These are phyloP conservation scores for Halcyon smyrnensis DNA, from an alignment of 2,797 vertebrate genomes.

Conservation along the genomic window DNA sequence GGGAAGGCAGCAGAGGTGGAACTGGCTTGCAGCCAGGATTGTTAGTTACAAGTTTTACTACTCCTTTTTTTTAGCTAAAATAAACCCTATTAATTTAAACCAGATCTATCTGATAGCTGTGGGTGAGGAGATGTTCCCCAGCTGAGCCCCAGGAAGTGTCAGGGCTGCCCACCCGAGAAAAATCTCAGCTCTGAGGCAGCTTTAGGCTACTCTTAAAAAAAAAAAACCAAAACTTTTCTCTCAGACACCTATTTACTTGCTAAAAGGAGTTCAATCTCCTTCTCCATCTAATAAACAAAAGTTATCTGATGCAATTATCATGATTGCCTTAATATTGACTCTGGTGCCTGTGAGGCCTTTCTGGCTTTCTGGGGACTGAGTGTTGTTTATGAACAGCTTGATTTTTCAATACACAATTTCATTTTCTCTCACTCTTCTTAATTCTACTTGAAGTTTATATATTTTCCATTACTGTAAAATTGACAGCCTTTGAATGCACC, in stretches of 20 bases:
- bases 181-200: neutral
- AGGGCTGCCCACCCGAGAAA: neutral
- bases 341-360: neutral
- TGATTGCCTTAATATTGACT: conserved; percentile 39
- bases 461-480: conserved; percentile 3
- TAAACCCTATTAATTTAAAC: neutral
- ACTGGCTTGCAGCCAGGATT: neutral
- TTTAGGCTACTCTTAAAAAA: neutral
- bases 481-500: neutral
- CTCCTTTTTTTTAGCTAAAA: neutral
- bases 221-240: neutral
- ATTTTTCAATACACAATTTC: conserved; percentile 29
- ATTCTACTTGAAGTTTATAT: conserved; percentile 36
- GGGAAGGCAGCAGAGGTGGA: neutral
- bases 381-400: conserved; percentile 25
- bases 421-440: conserved; percentile 41
- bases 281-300: conserved; percentile 21
- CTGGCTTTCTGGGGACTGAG: neutral
- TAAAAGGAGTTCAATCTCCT: neutral
- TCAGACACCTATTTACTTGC: neutral
- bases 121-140: neutral
- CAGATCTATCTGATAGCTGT: neutral
- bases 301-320: neutral
- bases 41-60: neutral
- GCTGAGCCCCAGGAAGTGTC: neutral